Evolutionary conservation across 2,888 invertebrate genomes (phyloP).

Genomic region (Hirtodrosophila cameraria): DNA sequence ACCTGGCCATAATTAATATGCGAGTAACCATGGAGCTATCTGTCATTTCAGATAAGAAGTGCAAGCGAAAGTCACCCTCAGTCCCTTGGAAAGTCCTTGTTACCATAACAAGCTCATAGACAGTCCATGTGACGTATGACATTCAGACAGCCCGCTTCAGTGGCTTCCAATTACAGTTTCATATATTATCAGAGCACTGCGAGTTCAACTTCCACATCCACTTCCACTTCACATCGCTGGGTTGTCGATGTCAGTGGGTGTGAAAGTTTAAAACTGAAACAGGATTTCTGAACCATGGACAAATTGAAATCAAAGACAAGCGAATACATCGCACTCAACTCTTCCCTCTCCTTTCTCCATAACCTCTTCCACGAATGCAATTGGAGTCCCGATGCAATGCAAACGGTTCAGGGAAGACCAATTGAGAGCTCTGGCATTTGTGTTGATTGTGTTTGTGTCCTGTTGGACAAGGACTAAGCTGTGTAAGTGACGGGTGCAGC

Average conservation of each 20-base stretch:
- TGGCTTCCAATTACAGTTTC: constrained; percentile 64
- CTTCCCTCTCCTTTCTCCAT: neutral
- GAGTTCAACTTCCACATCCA: constrained; percentile 17
- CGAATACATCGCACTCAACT: constrained; percentile 5
- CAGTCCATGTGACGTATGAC: constrained; percentile 15
- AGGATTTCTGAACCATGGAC: constrained; percentile 28
- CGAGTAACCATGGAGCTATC: constrained; percentile 53
- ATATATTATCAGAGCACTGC: constrained; percentile 35
- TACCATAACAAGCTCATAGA: constrained; percentile 19
- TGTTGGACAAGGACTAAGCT: constrained; percentile 64
- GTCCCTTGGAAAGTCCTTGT: neutral
- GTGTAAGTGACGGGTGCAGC: constrained; percentile 37
- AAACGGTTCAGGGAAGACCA: constrained; percentile 27
- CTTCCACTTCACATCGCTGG: constrained; percentile 3
- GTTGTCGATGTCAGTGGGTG: constrained; percentile 4
- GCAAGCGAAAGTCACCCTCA: constrained; percentile 25
- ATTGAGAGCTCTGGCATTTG: constrained; percentile 42
- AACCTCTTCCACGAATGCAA: constrained; percentile 9
- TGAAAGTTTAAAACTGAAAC: constrained; percentile 41
- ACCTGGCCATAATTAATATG: constrained; percentile 67
- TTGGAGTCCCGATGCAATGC: constrained; percentile 29
- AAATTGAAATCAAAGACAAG: constrained; percentile 57
- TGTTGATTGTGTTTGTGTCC: constrained; percentile 39
- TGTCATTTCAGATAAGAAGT: constrained; percentile 37
- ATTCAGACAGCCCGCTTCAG: constrained; percentile 44